Percentiles rank a stretch among this genome's conserved stretches.
phyloP scores from a whole-genome alignment of 2,113 vertebrate genomes.

The Catharus fuscescens region DNA sequence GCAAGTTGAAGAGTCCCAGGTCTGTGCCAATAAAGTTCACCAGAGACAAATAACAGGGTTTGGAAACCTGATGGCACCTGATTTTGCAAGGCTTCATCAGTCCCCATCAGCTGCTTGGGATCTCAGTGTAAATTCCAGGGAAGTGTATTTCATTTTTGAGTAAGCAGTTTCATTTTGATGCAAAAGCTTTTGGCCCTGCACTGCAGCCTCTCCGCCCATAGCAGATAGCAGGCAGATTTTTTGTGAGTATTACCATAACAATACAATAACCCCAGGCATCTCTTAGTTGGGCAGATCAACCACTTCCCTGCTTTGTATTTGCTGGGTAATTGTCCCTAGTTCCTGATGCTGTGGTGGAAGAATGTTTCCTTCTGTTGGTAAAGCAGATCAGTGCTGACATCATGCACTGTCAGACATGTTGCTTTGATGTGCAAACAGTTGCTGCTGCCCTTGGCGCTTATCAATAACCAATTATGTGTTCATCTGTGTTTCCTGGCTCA shows the following conservation, averaged over 20 bases:
- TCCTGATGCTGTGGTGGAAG: not conserved
- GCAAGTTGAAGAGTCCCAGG: not conserved
- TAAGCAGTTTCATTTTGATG: not conserved
- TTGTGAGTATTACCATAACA: not conserved
- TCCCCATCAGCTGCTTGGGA: not conserved
- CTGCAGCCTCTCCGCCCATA: not conserved
- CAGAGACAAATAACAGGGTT: not conserved
- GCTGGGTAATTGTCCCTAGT: not conserved
- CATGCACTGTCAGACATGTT: not conserved
- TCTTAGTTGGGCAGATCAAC: not conserved
- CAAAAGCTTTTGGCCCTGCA: not conserved
- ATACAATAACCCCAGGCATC: not conserved
- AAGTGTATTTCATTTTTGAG: not conserved
- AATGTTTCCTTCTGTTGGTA: slow-evolving; percentile 29
- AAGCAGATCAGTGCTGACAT: slow-evolving; percentile 23
- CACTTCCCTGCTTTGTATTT: not conserved
- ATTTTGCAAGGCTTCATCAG: not conserved
- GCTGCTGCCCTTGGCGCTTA: not conserved
- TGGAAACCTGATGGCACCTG: not conserved
- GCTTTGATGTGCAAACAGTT: slow-evolving; percentile 1
- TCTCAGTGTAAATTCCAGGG: not conserved
- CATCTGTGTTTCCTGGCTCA: slow-evolving; percentile 9
- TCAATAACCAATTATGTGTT: slow-evolving; percentile 37
- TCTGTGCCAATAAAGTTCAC: not conserved
- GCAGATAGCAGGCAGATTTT: not conserved